Percentiles rank a stretch among this genome's conserved stretches.
phyloP scores from a whole-genome alignment of 2,888 invertebrate species.

The Cephus sareptanus region DNA sequence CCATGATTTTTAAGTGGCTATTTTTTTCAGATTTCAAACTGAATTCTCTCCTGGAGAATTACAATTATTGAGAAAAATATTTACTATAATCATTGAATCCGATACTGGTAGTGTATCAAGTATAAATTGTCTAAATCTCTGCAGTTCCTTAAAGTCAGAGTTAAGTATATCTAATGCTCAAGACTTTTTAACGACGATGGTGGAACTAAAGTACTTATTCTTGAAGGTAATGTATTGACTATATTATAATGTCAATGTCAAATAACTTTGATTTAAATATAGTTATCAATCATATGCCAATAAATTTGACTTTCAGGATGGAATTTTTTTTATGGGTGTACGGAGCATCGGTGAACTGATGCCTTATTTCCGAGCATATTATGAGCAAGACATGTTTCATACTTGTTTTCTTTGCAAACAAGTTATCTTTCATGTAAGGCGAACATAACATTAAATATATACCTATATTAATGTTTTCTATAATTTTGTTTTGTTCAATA shows the following conservation, averaged over 20 bases:
- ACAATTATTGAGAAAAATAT: slow-evolving; percentile 45
- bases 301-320: slow-evolving; percentile 41
- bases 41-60: slow-evolving; percentile 45
- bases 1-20: slow-evolving; percentile 3
- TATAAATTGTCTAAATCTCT: slow-evolving; percentile 48
- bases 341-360: slow-evolving; percentile 55
- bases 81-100: slow-evolving; percentile 48
- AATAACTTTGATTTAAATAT: neutral
- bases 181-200: slow-evolving; percentile 40
- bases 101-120: slow-evolving; percentile 40
- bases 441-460: neutral
- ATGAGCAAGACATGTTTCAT: slow-evolving; percentile 38
- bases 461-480: neutral
- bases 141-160: slow-evolving; percentile 33
- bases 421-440: slow-evolving; percentile 56
- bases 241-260: slow-evolving; percentile 4
- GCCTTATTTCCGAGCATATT: slow-evolving; percentile 55
- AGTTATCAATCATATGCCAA: neutral
- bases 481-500: slow-evolving; percentile 13
- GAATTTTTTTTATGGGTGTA: slow-evolving; percentile 54
- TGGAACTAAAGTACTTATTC: slow-evolving; percentile 45
- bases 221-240: slow-evolving; percentile 36
- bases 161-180: slow-evolving; percentile 44
- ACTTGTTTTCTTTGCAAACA: slow-evolving; percentile 53
- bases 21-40: slow-evolving; percentile 36